These are phyloP conservation scores for Colinus virginianus DNA, from an alignment of 2,113 vertebrate species.

Conservation along the genomic window DNA sequence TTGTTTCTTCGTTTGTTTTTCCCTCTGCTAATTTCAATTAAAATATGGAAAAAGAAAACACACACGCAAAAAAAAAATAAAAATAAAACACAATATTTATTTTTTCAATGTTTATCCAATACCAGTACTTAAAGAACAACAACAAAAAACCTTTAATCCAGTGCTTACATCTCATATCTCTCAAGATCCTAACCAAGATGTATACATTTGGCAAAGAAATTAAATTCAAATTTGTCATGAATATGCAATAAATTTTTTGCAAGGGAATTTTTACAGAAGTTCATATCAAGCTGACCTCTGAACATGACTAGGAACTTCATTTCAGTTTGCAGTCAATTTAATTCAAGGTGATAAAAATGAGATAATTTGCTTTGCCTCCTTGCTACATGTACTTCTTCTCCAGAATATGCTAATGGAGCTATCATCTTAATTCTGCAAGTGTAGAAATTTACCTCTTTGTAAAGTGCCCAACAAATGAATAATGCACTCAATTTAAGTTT, in stretches of 20 bases:
- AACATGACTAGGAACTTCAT: background rate
- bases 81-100: too few relatives aligned
- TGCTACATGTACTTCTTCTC: background rate
- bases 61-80: too few relatives aligned
- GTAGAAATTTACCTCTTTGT: background rate
- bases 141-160: background rate
- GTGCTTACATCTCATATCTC: background rate
- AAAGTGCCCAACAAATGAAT: background rate
- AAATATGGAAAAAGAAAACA: background rate
- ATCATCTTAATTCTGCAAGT: background rate
- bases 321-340: background rate
- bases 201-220: background rate
- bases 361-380: background rate
- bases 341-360: background rate
- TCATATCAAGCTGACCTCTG: background rate
- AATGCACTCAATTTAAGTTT: background rate
- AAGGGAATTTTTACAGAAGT: background rate
- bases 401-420: background rate
- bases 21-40: background rate
- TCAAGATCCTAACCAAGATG: background rate
- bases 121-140: background rate
- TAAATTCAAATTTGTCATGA: background rate
- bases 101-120: background rate
- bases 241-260: background rate
- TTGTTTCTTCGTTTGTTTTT: background rate